phyloP scores from a whole-genome alignment of 2,113 vertebrate genomes.

The Chloroceryle aenea region DNA sequence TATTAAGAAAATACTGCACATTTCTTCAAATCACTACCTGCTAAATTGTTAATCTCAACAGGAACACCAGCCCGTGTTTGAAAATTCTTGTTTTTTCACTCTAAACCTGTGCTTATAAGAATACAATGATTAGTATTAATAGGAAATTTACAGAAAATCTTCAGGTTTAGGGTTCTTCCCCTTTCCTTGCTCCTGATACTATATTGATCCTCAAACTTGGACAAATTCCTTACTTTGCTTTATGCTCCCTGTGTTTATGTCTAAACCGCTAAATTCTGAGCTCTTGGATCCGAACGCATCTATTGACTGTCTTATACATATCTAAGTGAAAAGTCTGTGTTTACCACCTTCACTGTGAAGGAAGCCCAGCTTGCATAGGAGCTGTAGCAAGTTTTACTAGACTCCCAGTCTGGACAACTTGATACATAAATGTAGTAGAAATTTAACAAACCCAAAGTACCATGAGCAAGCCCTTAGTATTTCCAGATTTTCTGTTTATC shows the following conservation, averaged over 20 bases:
- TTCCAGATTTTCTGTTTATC: neutral
- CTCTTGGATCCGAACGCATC: neutral
- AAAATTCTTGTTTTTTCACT: neutral
- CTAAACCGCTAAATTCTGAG: neutral
- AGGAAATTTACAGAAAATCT: neutral
- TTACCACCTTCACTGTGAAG: neutral
- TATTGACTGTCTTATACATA: neutral
- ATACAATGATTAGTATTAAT: neutral
- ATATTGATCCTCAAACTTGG: neutral
- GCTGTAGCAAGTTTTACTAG: neutral
- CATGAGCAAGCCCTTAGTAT: neutral
- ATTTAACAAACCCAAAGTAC: neutral
- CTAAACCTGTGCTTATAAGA: neutral
- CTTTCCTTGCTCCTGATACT: neutral
- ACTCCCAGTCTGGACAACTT: neutral
- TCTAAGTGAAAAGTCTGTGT: neutral
- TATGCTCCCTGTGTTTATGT: neutral
- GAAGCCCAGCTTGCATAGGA: neutral
- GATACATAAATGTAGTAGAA: neutral
- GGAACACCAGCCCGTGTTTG: neutral
- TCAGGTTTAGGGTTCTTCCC: fast-evolving
- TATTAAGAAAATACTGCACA: neutral
- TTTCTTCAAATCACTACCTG: neutral
- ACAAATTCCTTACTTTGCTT: neutral
- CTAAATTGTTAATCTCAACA: neutral